phyloP scores from a whole-genome alignment of 2,888 invertebrate genomes.

The Balanococcus diminutus region DNA sequence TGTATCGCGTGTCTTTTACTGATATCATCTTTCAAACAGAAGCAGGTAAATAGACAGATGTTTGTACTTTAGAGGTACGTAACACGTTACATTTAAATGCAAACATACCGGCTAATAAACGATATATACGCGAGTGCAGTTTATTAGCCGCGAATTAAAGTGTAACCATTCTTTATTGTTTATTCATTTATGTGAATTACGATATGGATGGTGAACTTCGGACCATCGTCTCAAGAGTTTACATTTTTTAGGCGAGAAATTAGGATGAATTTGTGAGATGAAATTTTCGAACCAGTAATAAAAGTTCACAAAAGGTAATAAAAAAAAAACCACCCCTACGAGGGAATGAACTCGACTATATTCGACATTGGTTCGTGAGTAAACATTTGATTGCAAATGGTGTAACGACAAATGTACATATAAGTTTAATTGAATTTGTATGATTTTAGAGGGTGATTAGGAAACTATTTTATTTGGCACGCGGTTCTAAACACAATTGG shows the following conservation, averaged over 20 bases:
- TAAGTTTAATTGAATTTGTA: conserved; percentile 29
- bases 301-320: background rate
- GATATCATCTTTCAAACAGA: conserved; percentile 50
- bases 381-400: conserved; percentile 16
- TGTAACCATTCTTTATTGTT: conserved; percentile 24
- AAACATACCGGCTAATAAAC: conserved; percentile 51
- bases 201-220: background rate
- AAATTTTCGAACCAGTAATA: background rate
- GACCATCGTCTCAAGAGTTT: background rate
- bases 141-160: conserved; percentile 49
- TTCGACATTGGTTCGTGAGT: background rate
- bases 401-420: background rate
- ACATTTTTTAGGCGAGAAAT: background rate
- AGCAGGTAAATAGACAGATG: conserved; percentile 51
- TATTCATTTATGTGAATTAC: background rate
- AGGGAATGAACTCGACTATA: no score
- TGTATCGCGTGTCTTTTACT: conserved; percentile 52
- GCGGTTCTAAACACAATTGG: background rate
- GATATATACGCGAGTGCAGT: conserved; percentile 47
- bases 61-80: conserved; percentile 28
- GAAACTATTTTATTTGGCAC: conserved; percentile 14
- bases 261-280: background rate
- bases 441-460: conserved; percentile 36
- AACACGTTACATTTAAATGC: conserved; percentile 53
- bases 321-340: background rate